Percentiles rank a stretch among this genome's conserved stretches.
phyloP scores from a whole-genome alignment of 1,140 invertebrate species.

The Formica selysi region DNA sequence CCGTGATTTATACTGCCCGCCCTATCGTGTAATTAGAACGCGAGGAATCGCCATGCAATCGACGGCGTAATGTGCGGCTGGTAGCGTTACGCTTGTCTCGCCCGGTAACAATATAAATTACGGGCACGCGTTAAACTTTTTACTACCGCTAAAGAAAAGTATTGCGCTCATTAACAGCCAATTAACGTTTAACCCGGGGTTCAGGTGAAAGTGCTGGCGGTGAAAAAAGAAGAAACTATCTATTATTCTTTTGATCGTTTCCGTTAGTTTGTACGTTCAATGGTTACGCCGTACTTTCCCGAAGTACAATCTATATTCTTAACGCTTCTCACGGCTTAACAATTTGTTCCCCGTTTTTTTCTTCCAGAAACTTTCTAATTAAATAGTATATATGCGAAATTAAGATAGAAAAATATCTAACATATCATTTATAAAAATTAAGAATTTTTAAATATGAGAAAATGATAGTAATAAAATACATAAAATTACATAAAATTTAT shows the following conservation, averaged over 20 bases:
- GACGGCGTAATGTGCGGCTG: neutral
- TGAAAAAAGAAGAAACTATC: conserved; percentile 56
- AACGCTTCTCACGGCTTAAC: conserved; percentile 47
- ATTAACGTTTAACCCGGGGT: conserved; percentile 61
- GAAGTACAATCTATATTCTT: conserved; percentile 56
- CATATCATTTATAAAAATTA: neutral
- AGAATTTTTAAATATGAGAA: neutral
- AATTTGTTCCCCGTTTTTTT: conserved; percentile 36
- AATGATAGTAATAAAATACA: no score
- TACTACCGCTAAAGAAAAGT: neutral
- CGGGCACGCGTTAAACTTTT: conserved; percentile 37
- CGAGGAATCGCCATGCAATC: conserved; percentile 31
- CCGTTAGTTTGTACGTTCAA: conserved; percentile 54
- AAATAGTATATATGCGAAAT: neutral
- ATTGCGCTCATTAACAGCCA: conserved; percentile 59
- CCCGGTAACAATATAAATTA: conserved; percentile 47
- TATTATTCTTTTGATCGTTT: conserved; percentile 53
- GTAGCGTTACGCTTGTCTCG: conserved; percentile 17
- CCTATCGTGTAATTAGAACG: conserved; percentile 33
- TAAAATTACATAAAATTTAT: no score
- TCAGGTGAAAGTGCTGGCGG: conserved; percentile 48
- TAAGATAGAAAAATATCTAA: neutral
- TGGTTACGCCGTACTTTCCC: conserved; percentile 55
- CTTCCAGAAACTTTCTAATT: conserved; percentile 49
- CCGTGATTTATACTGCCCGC: neutral